A percentile compares a stretch with the other conserved stretches of the same genome.
Conservation (phyloP, 2,113 vertebrate species). For the Phrynosoma platyrhinos region DNA sequence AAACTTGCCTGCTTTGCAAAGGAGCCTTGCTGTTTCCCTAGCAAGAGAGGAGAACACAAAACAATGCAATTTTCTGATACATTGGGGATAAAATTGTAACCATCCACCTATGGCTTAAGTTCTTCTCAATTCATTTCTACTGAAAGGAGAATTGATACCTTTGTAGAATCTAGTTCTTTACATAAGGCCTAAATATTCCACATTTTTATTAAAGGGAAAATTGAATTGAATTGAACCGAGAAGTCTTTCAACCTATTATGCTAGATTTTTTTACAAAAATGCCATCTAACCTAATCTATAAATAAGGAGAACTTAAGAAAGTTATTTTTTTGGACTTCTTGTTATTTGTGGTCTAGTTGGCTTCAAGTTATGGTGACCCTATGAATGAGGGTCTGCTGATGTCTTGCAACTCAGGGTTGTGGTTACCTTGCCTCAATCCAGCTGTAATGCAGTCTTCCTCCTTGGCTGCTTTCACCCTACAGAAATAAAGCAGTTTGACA, state of each 20-base stretch:
- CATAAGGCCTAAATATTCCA: neutral
- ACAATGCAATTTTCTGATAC: neutral
- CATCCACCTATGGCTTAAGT: neutral
- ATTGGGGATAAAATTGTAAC: neutral
- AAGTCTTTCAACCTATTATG: neutral
- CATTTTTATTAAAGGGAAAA: neutral
- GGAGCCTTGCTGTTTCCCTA: too few relatives aligned
- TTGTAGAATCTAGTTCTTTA: neutral
- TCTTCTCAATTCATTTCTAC: neutral
- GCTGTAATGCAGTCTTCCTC: too few relatives aligned
- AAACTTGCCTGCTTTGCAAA: neutral
- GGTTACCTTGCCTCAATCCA: too few relatives aligned
- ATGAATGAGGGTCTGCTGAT: too few relatives aligned
- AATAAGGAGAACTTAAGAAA: too few relatives aligned
- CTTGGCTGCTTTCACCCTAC: too few relatives aligned
- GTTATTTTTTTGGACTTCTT: too few relatives aligned
- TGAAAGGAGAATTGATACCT: neutral
- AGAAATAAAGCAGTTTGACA: too few relatives aligned
- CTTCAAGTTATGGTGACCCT: too few relatives aligned
- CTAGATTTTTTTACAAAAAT: neutral
- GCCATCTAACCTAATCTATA: neutral
- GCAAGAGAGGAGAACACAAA: too few relatives aligned
- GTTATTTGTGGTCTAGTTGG: too few relatives aligned
- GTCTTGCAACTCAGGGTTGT: too few relatives aligned
- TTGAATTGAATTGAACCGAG: neutral